Evolutionary conservation across 2,113 vertebrate species (phyloP).

Genomic region (Isurus oxyrinchus): DNA sequence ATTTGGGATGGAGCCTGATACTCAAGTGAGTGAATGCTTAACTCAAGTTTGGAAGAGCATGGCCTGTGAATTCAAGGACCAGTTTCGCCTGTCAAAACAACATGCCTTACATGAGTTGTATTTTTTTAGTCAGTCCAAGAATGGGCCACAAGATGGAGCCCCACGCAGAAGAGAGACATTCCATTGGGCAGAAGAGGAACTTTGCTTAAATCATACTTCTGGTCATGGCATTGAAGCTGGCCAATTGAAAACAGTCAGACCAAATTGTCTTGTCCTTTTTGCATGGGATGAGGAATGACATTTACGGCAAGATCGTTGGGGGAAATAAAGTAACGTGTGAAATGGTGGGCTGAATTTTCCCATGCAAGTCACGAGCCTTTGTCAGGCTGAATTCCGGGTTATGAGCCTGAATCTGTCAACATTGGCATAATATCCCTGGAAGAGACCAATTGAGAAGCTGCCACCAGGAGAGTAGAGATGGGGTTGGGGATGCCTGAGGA

Average conservation of each 20-base stretch:
- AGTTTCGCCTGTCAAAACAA: background rate
- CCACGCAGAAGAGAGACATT: background rate
- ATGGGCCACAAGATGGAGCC: background rate
- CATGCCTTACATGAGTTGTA: background rate
- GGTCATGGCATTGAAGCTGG: background rate
- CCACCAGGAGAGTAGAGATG: too few relatives aligned
- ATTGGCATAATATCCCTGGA: too few relatives aligned
- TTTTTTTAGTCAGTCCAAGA: background rate
- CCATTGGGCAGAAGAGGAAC: background rate
- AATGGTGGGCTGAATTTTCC: background rate
- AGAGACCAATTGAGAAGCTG: too few relatives aligned
- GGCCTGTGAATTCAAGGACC: background rate
- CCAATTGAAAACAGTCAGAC: background rate
- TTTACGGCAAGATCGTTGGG: background rate
- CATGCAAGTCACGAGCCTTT: background rate
- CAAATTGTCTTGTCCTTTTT: background rate
- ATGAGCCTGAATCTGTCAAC: too few relatives aligned
- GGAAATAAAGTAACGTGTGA: background rate
- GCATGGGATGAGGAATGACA: background rate
- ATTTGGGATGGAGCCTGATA: background rate
- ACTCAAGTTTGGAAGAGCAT: background rate
- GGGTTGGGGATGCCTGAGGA: too few relatives aligned
- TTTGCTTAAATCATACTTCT: background rate
- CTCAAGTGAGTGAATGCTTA: background rate
- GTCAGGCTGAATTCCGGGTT: too few relatives aligned